Evolutionary conservation across 1,140 invertebrate genomes (phyloP), one percentile per base, ranked within the genome.

Genomic region (Euschistus heros): DNA sequence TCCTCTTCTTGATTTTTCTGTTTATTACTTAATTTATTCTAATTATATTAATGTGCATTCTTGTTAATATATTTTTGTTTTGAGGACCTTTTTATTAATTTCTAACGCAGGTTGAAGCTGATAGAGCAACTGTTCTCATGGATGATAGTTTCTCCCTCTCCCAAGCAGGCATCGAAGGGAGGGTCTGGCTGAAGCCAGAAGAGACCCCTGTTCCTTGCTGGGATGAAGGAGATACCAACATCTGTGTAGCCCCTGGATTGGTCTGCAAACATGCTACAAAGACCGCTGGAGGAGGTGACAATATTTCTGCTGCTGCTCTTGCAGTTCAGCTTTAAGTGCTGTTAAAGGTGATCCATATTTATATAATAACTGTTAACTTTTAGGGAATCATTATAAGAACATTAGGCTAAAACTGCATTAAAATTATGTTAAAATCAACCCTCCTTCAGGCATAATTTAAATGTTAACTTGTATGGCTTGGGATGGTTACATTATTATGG

Each of bases 201-300:
- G 65, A 71, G 2, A 63, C 71, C 2, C 89, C 91, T 15, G 88
- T 93, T 4, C 81, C 88, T 4, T 94, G 91, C 73, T 94, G 91
- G 91, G 78, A 84, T 2, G 91, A 93, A 74, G 71, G 76, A 18
- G 67, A 80, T 52, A 80, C 87, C 10, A 78, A 88, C 68, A 83
- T 92, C 44, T 94, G 91, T 75, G 80, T 93, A 1, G 88, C 91
- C 0, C 90, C 91, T 1, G 89, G 91, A 3, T 74, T 93, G 6
- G 89, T 94, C 0, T 94, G 91, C 71, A 91, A 87, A 0, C 78
- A 89, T 69, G 87, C 88, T 2, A 81, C 84, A 54, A 84, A 92
- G 71, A 93, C 91, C 17, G 90, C 86, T 0, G 91, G 91, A 0
- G 90, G 89, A 15, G 91, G 91, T 1, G 91, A 94, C 73, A 94